These are phyloP conservation scores for Calliopsis andreniformis DNA, from an alignment of 1,140 invertebrate species.

Conservation along the genomic window DNA sequence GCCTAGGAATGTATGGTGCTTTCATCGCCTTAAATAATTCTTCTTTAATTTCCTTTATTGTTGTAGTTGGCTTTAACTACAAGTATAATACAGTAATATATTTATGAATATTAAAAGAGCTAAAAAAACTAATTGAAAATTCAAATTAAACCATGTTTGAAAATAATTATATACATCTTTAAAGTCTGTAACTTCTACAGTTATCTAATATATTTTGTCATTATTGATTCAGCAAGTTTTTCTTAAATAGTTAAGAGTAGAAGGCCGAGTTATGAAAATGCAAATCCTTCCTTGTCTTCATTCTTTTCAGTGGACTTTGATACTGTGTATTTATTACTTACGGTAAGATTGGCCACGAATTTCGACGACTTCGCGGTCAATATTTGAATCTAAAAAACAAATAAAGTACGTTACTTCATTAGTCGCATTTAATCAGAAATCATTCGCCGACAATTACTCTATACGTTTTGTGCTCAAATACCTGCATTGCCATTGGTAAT, in stretches of 20 bases:
- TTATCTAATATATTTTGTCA: background rate
- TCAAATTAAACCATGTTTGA: background rate
- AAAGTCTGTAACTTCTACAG: no score
- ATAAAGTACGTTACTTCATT: constrained; percentile 1
- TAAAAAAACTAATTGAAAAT: constrained; percentile 10
- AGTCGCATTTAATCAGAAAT: background rate
- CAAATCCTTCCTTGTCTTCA: background rate
- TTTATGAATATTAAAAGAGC: background rate
- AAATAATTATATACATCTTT: background rate
- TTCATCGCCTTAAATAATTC: constrained; percentile 87
- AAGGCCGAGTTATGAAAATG: background rate
- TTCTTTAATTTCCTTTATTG: constrained; percentile 89
- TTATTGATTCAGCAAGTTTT: background rate
- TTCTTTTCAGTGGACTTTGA: background rate
- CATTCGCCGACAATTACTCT: no score
- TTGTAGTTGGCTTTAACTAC: constrained; percentile 82
- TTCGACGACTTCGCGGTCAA: constrained; percentile 67
- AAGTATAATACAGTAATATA: background rate
- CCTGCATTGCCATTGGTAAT: constrained; percentile 43
- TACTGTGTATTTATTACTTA: constrained; percentile 63
- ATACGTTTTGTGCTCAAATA: constrained; percentile 4
- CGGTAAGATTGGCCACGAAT: constrained; percentile 68
- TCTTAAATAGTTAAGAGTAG: background rate
- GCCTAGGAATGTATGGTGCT: constrained; percentile 89
- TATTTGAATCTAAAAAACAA: constrained; percentile 73